Evolutionary conservation across 35 echinoderm and acorn worm species (phyloP).

Genomic region (Anneissia japonica): DNA sequence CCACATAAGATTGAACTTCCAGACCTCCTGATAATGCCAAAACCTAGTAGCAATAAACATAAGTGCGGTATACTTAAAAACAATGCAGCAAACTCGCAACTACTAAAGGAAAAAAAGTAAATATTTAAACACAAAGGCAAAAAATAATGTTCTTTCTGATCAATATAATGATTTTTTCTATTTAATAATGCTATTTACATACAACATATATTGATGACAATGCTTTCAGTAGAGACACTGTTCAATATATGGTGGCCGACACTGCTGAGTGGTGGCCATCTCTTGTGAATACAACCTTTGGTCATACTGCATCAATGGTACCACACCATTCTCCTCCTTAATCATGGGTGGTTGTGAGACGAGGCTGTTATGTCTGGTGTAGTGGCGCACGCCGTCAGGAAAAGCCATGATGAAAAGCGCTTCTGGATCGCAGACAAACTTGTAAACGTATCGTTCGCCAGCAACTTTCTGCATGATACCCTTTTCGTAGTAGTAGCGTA

Average conservation of each 20-base stretch:
- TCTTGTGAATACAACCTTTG: neutral
- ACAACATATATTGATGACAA: neutral
- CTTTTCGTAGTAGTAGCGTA: constrained; percentile 97
- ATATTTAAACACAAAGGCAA: neutral
- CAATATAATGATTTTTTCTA: neutral
- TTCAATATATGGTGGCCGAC: neutral
- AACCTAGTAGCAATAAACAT: neutral
- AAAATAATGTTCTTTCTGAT: neutral
- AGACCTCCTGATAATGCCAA: too few species aligned
- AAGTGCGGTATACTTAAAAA: neutral
- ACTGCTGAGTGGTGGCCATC: neutral
- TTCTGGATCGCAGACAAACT: constrained; percentile 98
- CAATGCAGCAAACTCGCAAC: neutral
- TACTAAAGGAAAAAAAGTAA: neutral
- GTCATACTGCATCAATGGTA: neutral
- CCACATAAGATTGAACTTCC: too few species aligned
- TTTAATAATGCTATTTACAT: neutral
- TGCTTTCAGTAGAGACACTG: neutral
- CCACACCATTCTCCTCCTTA: neutral
- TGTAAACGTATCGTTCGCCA: constrained; percentile 97
- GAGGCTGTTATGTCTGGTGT: neutral
- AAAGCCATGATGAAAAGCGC: constrained; percentile 97
- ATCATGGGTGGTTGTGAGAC: neutral
- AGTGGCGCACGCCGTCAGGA: constrained; percentile 60
- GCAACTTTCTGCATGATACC: constrained; percentile 99